Evolutionary conservation across 2,113 vertebrate genomes (phyloP).

Genomic region (Maccullochella peelii): DNA sequence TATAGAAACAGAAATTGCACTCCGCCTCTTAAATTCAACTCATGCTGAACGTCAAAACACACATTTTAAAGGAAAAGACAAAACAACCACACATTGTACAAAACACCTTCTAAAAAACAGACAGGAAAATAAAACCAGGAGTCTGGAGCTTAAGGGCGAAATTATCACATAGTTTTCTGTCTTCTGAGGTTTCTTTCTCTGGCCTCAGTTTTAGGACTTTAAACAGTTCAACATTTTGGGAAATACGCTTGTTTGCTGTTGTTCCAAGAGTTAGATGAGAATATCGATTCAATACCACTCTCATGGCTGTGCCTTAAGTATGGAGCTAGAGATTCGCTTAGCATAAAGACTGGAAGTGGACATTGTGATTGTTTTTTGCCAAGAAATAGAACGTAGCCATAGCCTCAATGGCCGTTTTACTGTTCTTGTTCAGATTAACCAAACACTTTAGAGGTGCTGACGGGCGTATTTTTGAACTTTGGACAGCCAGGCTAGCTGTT

Average conservation of each 20-base stretch:
- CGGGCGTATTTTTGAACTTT: too few species aligned
- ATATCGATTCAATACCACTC: neutral
- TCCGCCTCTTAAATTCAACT: slow-evolving; percentile 1
- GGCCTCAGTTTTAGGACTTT: neutral
- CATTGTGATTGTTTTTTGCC: neutral
- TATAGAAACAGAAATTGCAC: slow-evolving; percentile 48
- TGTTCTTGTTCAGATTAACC: neutral
- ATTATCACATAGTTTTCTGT: neutral
- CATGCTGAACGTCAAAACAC: slow-evolving; percentile 21
- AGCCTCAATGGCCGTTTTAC: too few species aligned
- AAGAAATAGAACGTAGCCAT: too few species aligned
- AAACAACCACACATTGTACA: slow-evolving; percentile 9
- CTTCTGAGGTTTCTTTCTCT: neutral
- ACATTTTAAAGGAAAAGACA: neutral
- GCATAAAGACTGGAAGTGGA: slow-evolving; percentile 7
- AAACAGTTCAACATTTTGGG: neutral
- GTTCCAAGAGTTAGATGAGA: neutral
- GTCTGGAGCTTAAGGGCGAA: neutral
- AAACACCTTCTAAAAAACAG: slow-evolving; percentile 8
- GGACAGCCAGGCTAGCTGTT: neutral
- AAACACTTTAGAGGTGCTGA: neutral
- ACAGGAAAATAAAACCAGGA: neutral
- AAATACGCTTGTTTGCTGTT: neutral
- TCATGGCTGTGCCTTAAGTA: neutral
- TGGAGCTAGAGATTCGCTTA: neutral